Base-by-base conservation (phyloP, 2,888 invertebrate genomes). In the Apoda limacodes region DNA sequence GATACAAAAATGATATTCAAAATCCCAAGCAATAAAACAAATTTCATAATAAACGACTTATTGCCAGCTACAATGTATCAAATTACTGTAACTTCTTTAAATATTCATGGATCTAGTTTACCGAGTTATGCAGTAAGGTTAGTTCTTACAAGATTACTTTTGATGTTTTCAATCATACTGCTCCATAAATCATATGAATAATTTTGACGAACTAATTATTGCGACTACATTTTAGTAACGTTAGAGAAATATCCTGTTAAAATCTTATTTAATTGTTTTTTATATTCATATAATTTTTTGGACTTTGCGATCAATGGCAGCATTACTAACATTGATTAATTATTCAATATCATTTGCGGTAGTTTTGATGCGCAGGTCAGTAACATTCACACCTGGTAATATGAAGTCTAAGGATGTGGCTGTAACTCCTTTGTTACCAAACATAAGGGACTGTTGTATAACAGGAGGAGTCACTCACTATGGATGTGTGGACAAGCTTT, bases 21-120 rank as follows among this genome's bases (percentile, higher is more conserved):
- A 51, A 88, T 90, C 1, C 80, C 82, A 2, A 76, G 81, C 3
- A 84, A 83, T 40, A 82, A 83, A 45, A 87, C 84, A 2, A 81
- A 66, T 28, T 70, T 87, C 0, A 61, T 85, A 1, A 54, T 92
- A 2, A 84, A 83, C 45, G 83, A 88, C 52, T 69, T 93, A 19
- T 75, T 82, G 7, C 89, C 92, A 0, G 88, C 89, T 52, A 92
- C 91, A 1, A 92, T 92, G 92, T 93, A 93, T 58, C 90, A 92
- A 52, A 82, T 92, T 4, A 83, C 86, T 0, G 87, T 93, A 6
- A 86, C 85, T 1, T 88, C 92, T 0, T 82, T 82, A 30, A 93
- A 92, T 57, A 82, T 83, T 10, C 88, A 88, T 54, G 93, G 93
- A 0, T 83, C 87, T 0, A 92, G 92, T 67, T 68, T 93, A 42